Evolutionary conservation across 2,888 invertebrate genomes (phyloP).

Genomic region (Julus scandinavius): DNA sequence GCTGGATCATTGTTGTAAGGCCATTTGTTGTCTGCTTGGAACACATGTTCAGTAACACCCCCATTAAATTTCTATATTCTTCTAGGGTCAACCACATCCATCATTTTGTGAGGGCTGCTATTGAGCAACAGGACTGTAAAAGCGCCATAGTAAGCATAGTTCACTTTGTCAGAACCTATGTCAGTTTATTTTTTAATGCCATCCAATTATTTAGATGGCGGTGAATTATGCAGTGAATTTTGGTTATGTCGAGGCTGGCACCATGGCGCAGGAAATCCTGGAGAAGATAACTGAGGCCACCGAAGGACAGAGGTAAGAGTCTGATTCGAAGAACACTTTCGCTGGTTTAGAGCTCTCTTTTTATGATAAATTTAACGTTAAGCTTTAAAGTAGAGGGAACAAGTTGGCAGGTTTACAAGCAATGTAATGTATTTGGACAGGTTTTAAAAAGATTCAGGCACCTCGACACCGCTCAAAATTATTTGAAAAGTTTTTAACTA

Average conservation of each 20-base stretch:
- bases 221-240: not conserved
- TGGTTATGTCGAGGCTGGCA: not conserved
- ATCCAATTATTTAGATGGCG: not conserved
- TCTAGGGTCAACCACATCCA: not conserved
- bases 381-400: too few relatives aligned
- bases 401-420: too few relatives aligned
- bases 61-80: not conserved
- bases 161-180: not conserved
- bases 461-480: too few relatives aligned
- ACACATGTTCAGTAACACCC: not conserved
- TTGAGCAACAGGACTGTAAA: not conserved
- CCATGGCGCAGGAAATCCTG: slow-evolving; percentile 30
- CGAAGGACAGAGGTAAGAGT: not conserved
- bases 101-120: not conserved
- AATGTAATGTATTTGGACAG: too few relatives aligned
- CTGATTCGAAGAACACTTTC: not conserved
- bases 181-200: not conserved
- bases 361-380: too few relatives aligned
- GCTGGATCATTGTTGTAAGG: not conserved
- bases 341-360: too few relatives aligned
- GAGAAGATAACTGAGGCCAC: not conserved
- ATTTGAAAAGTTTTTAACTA: too few relatives aligned
- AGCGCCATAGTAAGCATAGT: not conserved
- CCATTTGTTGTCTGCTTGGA: not conserved
- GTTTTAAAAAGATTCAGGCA: too few relatives aligned